Evolutionary conservation across 1,140 invertebrate species (phyloP).

Genomic region (Berghia stephanieae): DNA sequence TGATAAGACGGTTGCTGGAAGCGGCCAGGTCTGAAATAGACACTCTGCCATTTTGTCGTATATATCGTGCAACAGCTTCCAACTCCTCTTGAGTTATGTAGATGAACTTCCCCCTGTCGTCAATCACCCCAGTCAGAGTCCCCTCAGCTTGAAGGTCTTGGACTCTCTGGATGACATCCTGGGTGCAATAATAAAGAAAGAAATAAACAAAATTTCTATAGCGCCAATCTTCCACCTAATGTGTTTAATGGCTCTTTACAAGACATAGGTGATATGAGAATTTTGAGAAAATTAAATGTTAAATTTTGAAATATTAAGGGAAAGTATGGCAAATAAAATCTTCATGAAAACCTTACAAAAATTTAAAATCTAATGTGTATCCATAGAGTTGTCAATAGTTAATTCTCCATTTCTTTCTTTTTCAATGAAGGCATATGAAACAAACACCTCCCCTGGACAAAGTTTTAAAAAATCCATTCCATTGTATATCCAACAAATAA

Average conservation of each 20-base stretch:
- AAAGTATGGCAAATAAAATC: background rate
- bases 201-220: constrained; percentile 31
- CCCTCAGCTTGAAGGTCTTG: constrained; percentile 84
- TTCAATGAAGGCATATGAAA: no score
- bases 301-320: no score
- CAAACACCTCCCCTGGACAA: no score
- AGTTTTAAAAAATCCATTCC: no score
- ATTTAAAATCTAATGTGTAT: no score
- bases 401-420: no score
- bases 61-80: constrained; percentile 92
- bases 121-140: constrained; percentile 85
- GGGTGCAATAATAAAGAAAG: constrained; percentile 29
- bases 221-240: no score
- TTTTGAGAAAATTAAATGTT: no score
- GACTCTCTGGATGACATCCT: constrained; percentile 76
- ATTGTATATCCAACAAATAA: no score
- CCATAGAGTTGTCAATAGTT: background rate
- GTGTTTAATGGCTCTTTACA: no score
- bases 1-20: constrained; percentile 92
- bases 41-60: constrained; percentile 92
- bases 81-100: constrained; percentile 94
- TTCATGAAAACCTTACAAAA: background rate
- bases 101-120: constrained; percentile 99
- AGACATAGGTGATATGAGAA: no score
- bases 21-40: constrained; percentile 93